Base-by-base conservation (phyloP, 2,797 vertebrate genomes). In the Hemitrygon akajei region DNA sequence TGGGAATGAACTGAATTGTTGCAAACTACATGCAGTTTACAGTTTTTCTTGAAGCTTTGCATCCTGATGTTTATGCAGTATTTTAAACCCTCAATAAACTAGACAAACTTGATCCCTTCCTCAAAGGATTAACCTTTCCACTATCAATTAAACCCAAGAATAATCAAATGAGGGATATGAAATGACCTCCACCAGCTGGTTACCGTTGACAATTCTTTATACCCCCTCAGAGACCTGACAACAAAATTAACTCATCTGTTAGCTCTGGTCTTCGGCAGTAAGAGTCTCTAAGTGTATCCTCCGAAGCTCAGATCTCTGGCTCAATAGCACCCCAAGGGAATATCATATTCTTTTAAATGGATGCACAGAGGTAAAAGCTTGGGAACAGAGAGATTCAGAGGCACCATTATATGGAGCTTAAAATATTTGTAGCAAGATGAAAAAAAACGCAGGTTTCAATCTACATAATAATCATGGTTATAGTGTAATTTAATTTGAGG, bases 311-410 rank as follows among this genome's bases (percentile, higher is more conserved):
- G 30, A 86, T 60, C 82, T 11, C 22, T 56, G 58, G 27, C 56
- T 86, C 56, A 30, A 60, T 16, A 56, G 30, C 30, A 86, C 11
- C 56, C 56, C 81, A 58, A 16, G 27, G 81, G 56, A 58, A 30
- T 30, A 86, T 30, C 82, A 25, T 86, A 60, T 86, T 86, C 82
- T 86, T 60, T n/a, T n/a, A 86, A 86, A 58, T 86, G 82, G 12
- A 86, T 86, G 56, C 25, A 30, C 56, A 60, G 82, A 14, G 56
- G 12, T 58, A 86, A 86, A 16, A 60, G 56, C 27, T 27, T 14
- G 30, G 47, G 47, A 84, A 58, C 47, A 84, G 81, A 30, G 37
- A 11, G 25, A 27, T 56, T 25, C 56, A 56, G 22, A 25, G 25
- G 81, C 10, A 56, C 40, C 4, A 84, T 30, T 14, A 58, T 14